Conservation (phyloP, 2,888 invertebrate species). For the Seira sanloemensis region DNA sequence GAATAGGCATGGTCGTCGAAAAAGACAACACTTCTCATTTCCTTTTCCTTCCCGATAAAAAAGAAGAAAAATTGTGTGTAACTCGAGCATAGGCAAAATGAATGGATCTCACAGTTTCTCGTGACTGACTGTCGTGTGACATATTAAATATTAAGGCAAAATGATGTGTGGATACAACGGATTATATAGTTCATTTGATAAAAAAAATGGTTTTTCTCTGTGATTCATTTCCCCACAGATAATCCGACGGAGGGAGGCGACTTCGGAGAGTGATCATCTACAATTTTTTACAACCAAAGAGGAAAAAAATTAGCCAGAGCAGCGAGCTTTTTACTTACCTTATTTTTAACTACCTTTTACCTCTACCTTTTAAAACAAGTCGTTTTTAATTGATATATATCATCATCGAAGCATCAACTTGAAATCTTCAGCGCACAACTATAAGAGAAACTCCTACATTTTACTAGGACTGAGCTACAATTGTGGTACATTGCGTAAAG, state of each 20-base stretch:
- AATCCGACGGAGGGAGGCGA: constrained; percentile 8
- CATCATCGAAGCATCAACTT: neutral
- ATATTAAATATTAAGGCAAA: too few species aligned
- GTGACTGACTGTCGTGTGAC: too few species aligned
- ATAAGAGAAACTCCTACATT: neutral
- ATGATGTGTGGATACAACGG: too few species aligned
- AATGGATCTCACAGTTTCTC: too few species aligned
- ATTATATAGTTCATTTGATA: neutral
- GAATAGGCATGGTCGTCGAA: too few species aligned
- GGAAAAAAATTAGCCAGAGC: constrained; percentile 3
- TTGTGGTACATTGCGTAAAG: neutral
- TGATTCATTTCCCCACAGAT: neutral
- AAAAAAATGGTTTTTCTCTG: neutral
- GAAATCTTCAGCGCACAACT: neutral
- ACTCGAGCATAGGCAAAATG: too few species aligned
- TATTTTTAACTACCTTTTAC: constrained; percentile 6
- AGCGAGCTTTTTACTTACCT: constrained; percentile 16
- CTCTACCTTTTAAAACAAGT: neutral
- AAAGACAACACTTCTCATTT: too few species aligned
- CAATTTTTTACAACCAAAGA: neutral
- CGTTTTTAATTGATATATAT: constrained; percentile 7
- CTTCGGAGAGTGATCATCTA: neutral
- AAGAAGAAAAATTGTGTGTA: too few species aligned
- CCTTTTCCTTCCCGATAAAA: too few species aligned
- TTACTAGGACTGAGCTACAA: too few species aligned